Evolutionary conservation across 2,888 invertebrate genomes (phyloP), one percentile per base, ranked within the genome.

Genomic region (Trissonchulus sp.): DNA sequence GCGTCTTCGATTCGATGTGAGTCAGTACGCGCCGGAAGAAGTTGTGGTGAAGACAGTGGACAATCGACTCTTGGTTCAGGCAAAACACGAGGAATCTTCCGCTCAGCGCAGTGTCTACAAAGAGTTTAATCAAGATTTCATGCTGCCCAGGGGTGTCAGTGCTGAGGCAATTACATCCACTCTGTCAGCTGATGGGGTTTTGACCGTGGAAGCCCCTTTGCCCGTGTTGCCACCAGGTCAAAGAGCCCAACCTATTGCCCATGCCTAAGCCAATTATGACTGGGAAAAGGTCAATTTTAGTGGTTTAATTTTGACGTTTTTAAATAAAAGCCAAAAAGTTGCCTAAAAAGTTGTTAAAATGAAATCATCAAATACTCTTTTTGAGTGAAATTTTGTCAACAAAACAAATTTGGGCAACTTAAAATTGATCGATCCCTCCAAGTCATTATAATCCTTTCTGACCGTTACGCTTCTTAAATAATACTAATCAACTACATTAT

Each of bases 71-170:
- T 80, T 86, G 77, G 86, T 86, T 72, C 94, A 96, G 85, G 97
- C 97, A 78, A 95, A 95, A 87, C 98, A 98, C 87, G 96, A 98
- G 87, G 97, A 98, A 88, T 96, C 96, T 87, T 91, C 93, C 73
- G 94, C 95, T 87, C 93, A 93, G 84, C 94, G 95, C 88, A 93
- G 94, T 65, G 94, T 96, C 78, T 97, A 94, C 89, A 90, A 96
- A 87, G 97, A 98, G 87, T 98, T 97, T 90, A 96, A 96, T 87
- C 90, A 77, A 80, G 96, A 96, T 88, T 98, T 97, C 89, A 89
- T 96, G 85, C 88, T 98, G 85, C 98, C 97, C 2, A 93, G 94
- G 86, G 96, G 96, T 82, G 94, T 96, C 77, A 94, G 96, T 87
- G 95, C 96, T 0, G 97, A 97, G 88, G 90, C 90, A 79, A 95